Evolutionary conservation across 2,888 invertebrate genomes (phyloP).

Genomic region (Argyresthia albistria): DNA sequence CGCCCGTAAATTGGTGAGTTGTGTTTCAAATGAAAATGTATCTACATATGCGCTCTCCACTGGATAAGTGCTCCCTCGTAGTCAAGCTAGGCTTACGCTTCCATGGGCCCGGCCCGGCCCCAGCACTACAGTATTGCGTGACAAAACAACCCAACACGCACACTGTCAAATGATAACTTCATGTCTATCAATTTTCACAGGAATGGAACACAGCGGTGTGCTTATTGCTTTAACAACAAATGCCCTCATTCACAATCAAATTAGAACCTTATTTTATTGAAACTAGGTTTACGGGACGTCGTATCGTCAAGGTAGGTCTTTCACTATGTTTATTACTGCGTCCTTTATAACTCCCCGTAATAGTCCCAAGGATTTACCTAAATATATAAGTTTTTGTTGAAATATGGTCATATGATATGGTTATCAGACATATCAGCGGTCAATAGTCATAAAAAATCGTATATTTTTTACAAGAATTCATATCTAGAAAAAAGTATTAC

Average conservation of each 20-base stretch:
- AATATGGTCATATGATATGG: no score
- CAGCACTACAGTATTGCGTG: slow-evolving; percentile 43
- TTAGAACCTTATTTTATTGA: not conserved
- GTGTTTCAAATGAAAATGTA: no score
- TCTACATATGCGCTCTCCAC: no score
- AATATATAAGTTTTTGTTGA: slow-evolving; percentile 14
- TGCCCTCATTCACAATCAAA: not conserved
- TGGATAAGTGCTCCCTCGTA: no score
- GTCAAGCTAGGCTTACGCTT: slow-evolving; percentile 23
- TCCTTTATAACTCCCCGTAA: slow-evolving; percentile 45
- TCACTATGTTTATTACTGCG: slow-evolving; percentile 34
- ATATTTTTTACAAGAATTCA: no score
- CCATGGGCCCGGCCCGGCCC: slow-evolving; percentile 48
- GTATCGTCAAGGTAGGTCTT: not conserved
- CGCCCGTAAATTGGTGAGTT: no score
- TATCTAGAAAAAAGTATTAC: no score
- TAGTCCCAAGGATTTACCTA: slow-evolving; percentile 26
- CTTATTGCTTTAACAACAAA: slow-evolving; percentile 12
- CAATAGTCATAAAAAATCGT: no score
- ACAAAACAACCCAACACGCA: slow-evolving; percentile 52
- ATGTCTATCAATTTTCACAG: slow-evolving; percentile 66
- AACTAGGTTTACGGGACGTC: not conserved
- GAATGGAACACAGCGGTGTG: slow-evolving; percentile 40
- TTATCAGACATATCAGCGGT: no score
- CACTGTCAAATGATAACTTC: slow-evolving; percentile 70